Conservation (phyloP, 2,113 vertebrate genomes). For the Scolopax mira region DNA sequence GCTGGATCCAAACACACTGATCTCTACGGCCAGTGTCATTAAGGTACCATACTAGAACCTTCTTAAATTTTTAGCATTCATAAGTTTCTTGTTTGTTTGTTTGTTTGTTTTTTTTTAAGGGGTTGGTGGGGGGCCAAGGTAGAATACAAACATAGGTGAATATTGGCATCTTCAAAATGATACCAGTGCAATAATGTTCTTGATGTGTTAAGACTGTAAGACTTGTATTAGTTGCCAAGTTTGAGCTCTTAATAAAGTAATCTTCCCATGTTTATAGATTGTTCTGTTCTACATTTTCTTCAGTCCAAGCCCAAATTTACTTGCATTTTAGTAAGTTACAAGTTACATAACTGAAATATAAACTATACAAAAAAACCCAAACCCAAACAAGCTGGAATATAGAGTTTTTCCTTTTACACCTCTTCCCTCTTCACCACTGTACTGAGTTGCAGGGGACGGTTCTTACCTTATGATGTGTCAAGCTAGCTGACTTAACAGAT, state of each 20-base stretch:
- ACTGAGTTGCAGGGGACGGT: neutral
- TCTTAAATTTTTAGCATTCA: neutral
- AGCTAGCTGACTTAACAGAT: neutral
- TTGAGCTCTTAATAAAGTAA: neutral
- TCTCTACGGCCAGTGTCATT: constrained; percentile 84
- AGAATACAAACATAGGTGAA: neutral
- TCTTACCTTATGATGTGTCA: neutral
- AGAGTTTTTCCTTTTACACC: neutral
- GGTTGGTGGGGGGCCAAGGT: too few relatives aligned
- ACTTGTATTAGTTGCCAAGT: neutral
- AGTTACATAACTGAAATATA: neutral
- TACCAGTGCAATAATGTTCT: neutral
- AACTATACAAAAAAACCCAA: neutral
- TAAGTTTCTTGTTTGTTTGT: neutral
- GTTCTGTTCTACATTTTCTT: neutral
- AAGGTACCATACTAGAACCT: constrained; percentile 76
- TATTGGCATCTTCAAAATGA: neutral
- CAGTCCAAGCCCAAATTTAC: neutral
- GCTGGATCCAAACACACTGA: constrained; percentile 79
- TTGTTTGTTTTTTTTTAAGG: neutral
- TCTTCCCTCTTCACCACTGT: neutral
- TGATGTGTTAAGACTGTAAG: neutral
- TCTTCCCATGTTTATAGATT: neutral
- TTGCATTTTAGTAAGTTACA: neutral
- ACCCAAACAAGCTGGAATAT: too few relatives aligned